A percentile compares a stretch with the other conserved stretches of the same genome.
phyloP scores from a whole-genome alignment of 2,113 vertebrate genomes.

The Stomatorhinus ivindoensis region DNA sequence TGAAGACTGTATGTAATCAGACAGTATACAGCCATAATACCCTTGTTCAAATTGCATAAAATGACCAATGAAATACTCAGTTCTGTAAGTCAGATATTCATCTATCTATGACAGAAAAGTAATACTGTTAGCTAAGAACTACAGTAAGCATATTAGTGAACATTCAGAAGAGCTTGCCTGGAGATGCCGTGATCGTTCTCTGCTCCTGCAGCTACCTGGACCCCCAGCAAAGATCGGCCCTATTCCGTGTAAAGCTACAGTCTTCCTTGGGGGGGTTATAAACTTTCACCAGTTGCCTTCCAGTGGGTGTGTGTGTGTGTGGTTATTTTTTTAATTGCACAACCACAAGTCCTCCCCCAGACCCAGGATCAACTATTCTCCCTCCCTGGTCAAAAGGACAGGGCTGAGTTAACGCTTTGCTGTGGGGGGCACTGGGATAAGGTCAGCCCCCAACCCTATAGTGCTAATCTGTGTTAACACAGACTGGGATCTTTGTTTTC shows the following conservation, averaged over 20 bases:
- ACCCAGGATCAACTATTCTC: not conserved
- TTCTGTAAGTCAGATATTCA: not conserved
- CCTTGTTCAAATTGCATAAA: not conserved
- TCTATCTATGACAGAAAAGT: not conserved
- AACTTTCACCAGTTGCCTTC: not conserved
- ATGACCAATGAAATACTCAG: not conserved
- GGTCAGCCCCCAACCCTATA: not conserved
- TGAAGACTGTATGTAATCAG: not conserved
- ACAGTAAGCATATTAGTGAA: not conserved
- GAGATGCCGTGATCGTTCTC: not conserved
- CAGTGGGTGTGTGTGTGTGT: not conserved
- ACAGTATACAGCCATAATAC: not conserved
- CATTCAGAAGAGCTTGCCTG: not conserved
- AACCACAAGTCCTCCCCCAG: not conserved
- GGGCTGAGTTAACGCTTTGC: conserved; percentile 3
- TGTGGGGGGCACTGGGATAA: not conserved
- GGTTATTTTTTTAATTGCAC: not conserved
- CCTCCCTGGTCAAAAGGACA: not conserved
- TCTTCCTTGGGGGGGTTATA: not conserved
- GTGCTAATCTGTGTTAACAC: conserved; percentile 8
- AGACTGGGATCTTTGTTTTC: not conserved
- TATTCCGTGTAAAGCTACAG: not conserved
- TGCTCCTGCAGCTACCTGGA: not conserved
- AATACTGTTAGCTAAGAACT: not conserved
- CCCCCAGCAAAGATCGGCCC: not conserved